Percentiles rank a stretch among this genome's conserved stretches.
These are phyloP conservation scores for Nipponacmea schrenckii DNA, from an alignment of 2,888 invertebrate species.

Conservation along the genomic window DNA sequence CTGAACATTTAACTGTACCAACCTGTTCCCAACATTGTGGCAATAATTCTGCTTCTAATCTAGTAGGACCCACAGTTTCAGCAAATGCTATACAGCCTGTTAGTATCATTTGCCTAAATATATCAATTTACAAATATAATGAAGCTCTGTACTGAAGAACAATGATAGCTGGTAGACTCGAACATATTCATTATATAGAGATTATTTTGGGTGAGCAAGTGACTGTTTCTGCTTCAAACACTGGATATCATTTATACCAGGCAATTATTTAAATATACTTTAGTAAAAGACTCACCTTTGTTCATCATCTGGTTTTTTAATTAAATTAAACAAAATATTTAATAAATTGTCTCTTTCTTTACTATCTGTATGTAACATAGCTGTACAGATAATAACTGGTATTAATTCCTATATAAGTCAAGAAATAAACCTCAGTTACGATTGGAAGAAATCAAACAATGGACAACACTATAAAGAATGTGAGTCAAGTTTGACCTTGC, in stretches of 20 bases:
- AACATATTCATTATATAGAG: too few relatives aligned
- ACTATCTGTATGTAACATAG: slow-evolving; percentile 73
- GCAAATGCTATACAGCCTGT: slow-evolving; percentile 70
- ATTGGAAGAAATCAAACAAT: too few relatives aligned
- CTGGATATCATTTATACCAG: too few relatives aligned
- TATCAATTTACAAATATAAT: slow-evolving; percentile 7
- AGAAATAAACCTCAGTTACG: not conserved
- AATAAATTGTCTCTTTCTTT: slow-evolving; percentile 75
- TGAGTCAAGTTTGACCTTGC: not conserved
- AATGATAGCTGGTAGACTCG: too few relatives aligned
- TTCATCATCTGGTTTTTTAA: slow-evolving; percentile 77
- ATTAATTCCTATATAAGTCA: slow-evolving; percentile 72
- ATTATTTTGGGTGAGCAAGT: not conserved
- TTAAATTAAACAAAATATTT: slow-evolving; percentile 77
- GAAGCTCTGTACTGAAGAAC: too few relatives aligned
- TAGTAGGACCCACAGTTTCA: slow-evolving; percentile 67
- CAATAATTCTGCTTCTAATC: slow-evolving; percentile 77
- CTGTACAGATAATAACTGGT: slow-evolving; percentile 75
- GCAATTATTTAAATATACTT: too few relatives aligned
- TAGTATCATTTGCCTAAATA: slow-evolving; percentile 67
- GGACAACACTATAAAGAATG: not conserved
- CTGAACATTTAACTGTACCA: not conserved
- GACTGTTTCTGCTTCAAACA: too few relatives aligned
- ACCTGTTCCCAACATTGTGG: slow-evolving; percentile 79
- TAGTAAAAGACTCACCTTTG: slow-evolving; percentile 70